Evolutionary conservation across 2,797 vertebrate genomes (phyloP).

Genomic region (Discoglossus pictus): DNA sequence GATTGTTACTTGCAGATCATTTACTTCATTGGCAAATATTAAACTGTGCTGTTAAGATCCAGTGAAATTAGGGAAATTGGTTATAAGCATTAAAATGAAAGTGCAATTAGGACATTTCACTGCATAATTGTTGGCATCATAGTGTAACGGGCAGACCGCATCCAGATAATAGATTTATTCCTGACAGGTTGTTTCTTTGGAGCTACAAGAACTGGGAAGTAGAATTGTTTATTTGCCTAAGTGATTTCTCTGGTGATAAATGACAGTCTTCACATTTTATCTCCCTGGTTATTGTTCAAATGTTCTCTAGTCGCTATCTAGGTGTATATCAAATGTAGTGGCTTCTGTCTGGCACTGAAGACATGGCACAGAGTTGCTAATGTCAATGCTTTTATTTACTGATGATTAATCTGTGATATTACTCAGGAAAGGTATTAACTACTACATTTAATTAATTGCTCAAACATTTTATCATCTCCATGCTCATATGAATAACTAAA

Average conservation of each 20-base stretch:
- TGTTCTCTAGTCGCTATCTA: no score
- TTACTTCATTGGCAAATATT: conserved; percentile 70
- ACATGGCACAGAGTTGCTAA: no score
- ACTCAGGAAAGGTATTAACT: no score
- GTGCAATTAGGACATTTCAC: conserved; percentile 72
- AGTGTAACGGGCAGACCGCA: conserved; percentile 50
- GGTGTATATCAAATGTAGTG: no score
- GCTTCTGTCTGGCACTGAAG: no score
- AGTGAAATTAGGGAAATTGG: conserved; percentile 73
- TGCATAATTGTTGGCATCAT: conserved; percentile 68
- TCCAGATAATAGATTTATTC: conserved; percentile 62
- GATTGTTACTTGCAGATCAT: conserved; percentile 69
- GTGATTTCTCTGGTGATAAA: conserved; percentile 32
- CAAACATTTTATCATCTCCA: no score
- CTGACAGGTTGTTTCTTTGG: conserved; percentile 61
- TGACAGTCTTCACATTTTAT: not conserved
- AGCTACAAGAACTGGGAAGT: conserved; percentile 47
- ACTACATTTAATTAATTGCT: no score
- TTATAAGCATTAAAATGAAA: conserved; percentile 72
- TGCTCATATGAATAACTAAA: no score
- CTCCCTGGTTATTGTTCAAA: not conserved
- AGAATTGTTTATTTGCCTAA: conserved; percentile 34
- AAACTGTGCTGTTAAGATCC: conserved; percentile 65
- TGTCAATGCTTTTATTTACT: no score
- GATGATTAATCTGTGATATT: no score